A percentile compares a stretch with the other conserved stretches of the same genome.
Conservation (phyloP, 64 coral and sea anemone genomes). For the Orbicella faveolata region DNA sequence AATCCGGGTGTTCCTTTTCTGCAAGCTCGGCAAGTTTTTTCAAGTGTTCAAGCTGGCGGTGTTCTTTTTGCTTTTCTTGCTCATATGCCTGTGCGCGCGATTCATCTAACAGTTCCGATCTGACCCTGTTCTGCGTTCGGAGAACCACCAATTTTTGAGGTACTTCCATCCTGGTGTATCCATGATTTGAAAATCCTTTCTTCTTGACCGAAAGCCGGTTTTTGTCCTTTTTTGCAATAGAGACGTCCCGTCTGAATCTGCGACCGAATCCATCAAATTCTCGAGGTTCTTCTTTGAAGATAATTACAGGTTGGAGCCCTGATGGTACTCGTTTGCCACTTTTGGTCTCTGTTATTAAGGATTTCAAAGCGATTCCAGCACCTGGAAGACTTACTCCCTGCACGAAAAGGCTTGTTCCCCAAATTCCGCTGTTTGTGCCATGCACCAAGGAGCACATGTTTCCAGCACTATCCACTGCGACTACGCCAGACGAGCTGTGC, state of each 20-base stretch:
- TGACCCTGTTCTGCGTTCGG: neutral
- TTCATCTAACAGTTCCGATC: neutral
- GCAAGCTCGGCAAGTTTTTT: neutral
- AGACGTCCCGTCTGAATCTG: conserved; percentile 2
- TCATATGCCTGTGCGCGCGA: neutral
- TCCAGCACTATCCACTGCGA: conserved; percentile 73
- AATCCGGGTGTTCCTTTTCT: neutral
- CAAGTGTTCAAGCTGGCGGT: neutral
- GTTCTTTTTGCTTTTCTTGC: neutral
- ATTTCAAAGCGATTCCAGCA: conserved; percentile 65
- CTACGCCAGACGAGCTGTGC: conserved; percentile 62
- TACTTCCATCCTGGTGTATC: neutral
- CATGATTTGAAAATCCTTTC: neutral
- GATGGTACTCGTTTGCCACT: conserved; percentile 55
- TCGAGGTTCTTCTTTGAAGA: conserved; percentile 51
- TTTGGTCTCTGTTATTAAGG: conserved; percentile 43
- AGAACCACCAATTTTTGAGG: conserved; percentile 4
- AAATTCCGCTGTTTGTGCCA: conserved; percentile 65
- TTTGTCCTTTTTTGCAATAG: neutral
- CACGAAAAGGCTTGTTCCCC: conserved; percentile 93
- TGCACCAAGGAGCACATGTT: conserved; percentile 89
- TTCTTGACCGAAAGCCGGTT: neutral
- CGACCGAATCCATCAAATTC: neutral
- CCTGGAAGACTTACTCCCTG: conserved; percentile 81
- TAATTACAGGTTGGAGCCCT: conserved; percentile 77